Evolutionary conservation across 37 sponge, comb jelly and placozoan genomes (phyloP).

Genomic region (Amphimedon queenslandica): DNA sequence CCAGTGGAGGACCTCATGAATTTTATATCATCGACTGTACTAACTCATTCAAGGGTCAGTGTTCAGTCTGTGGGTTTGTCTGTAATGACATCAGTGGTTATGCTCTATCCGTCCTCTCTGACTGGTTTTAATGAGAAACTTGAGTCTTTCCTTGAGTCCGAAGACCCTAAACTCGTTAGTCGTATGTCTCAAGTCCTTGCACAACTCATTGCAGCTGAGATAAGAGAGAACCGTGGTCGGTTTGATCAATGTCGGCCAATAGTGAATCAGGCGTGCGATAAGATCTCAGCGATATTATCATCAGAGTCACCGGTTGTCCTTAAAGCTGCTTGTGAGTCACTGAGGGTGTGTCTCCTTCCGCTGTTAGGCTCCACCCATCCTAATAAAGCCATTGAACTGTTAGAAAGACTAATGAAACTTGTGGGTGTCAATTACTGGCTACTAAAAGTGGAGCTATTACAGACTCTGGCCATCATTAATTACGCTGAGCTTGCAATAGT

Average conservation of each 20-base stretch:
- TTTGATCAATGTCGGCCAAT: slow-evolving; percentile 8
- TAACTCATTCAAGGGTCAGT: slow-evolving; percentile 28
- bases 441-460: slow-evolving; percentile 60
- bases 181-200: slow-evolving; percentile 14
- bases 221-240: slow-evolving; percentile 6
- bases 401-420: slow-evolving; percentile 53
- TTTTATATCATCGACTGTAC: slow-evolving; percentile 12
- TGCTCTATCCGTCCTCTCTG: slow-evolving; percentile 17
- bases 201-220: slow-evolving; percentile 12
- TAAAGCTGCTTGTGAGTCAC: slow-evolving; percentile 65
- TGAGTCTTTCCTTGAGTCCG: not conserved
- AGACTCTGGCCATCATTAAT: slow-evolving; percentile 37
- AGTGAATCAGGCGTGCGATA: slow-evolving; percentile 7
- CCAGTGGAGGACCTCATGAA: slow-evolving; percentile 1
- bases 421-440: slow-evolving; percentile 61
- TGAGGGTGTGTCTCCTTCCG: slow-evolving; percentile 46
- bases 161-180: slow-evolving; percentile 36
- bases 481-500: slow-evolving; percentile 27
- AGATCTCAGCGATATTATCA: slow-evolving; percentile 3
- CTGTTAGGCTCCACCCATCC: slow-evolving; percentile 16
- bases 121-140: slow-evolving; percentile 3
- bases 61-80: slow-evolving; percentile 35
- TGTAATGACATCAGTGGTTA: slow-evolving; percentile 27
- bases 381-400: slow-evolving; percentile 26
- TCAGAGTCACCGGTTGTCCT: slow-evolving; percentile 52